Base-by-base conservation (phyloP, 2,797 vertebrate genomes). In the Leuciscus waleckii region DNA sequence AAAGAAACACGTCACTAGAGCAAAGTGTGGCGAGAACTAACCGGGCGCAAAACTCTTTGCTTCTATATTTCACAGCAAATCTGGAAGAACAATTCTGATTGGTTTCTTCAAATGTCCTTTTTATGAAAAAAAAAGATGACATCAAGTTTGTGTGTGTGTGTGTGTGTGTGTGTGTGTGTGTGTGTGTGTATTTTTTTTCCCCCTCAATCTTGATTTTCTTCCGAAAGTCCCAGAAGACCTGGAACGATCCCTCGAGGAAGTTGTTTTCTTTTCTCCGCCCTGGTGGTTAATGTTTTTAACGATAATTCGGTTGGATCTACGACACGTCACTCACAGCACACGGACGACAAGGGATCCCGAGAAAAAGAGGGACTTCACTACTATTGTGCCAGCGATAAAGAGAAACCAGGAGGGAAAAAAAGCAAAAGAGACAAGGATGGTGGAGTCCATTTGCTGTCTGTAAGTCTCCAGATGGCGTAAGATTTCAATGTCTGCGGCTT, bases 311-410 rank as follows among this genome's bases (percentile, higher is more conserved):
- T 94, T 93, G 92, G 92, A 94, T 93, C 92, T 94, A 95, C 94
- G 91, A 91, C 94, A 95, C 94, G 91, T 94, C 94, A 96, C 93
- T 93, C 92, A 95, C 94, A 92, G 93, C 92, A 95, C 94, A 94
- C 89, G 90, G 91, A 95, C 91, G 51, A 95, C 91, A 89, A 91
- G 90, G 89, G 89, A 75, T 91, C 92, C 89, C 81, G 23, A 46
- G 73, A 63, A 92, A 90, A 87, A 90, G 43, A 76, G 82, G 81
- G 65, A 83, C 56, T 88, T 91, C 89, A 90, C 90, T 93, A 94
- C 92, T 90, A 92, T 93, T 94, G 93, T 93, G 93, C 93, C 92
- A 92, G 90, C 91, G 86, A 88, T 89, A 88, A 85, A 92, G 91
- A 90, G 43, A 85, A 79, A 83, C 71, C 74, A 84, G 91, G 65